These are phyloP conservation scores for Zophobas morio DNA, from an alignment of 1,140 invertebrate species.

Conservation along the genomic window DNA sequence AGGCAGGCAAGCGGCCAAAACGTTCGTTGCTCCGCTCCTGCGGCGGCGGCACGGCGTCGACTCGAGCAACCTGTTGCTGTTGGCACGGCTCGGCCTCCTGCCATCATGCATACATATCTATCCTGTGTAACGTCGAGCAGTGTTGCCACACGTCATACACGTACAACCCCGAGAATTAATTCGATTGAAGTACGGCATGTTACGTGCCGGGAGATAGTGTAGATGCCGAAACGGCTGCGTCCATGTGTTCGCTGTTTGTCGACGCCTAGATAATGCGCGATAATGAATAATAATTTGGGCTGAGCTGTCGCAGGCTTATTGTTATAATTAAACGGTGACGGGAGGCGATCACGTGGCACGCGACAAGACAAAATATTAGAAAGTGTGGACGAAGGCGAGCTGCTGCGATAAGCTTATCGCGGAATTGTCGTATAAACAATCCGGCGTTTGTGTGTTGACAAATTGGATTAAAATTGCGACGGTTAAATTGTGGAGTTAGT, in stretches of 20 bases:
- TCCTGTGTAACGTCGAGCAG: conserved; percentile 3
- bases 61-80: conserved; percentile 28
- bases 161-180: conserved; percentile 21
- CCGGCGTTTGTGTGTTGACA: no score
- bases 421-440: no score
- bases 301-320: no score
- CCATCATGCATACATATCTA: no score
- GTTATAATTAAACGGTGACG: no score
- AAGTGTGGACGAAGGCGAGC: no score
- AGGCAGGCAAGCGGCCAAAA: background rate
- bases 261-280: background rate
- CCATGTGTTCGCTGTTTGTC: background rate
- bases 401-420: no score
- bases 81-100: background rate
- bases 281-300: no score
- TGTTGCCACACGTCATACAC: conserved; percentile 7
- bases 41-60: background rate
- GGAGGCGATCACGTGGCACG: no score
- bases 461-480: no score
- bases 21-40: background rate
- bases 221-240: background rate
- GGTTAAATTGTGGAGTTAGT: no score
- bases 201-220: conserved; percentile 8
- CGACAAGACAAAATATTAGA: no score
- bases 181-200: conserved; percentile 22